Base-by-base conservation (phyloP, 2,113 vertebrate genomes). In the Dolichotis patagonum region DNA sequence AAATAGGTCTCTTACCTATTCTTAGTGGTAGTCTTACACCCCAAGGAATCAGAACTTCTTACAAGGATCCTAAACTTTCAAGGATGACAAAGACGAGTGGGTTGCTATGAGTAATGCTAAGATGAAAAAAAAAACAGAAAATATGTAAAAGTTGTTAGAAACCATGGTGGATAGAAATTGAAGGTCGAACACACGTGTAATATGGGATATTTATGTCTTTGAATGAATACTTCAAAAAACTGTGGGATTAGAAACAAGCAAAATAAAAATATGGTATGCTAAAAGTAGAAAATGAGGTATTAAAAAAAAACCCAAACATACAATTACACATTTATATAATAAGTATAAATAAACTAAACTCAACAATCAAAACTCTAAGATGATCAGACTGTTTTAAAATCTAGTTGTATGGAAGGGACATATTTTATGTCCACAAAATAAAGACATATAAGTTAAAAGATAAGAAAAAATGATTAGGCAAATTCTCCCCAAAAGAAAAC, bases 301-400 rank as follows among this genome's bases (percentile, higher is more conserved):
- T 88, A 20, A 41, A 89, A 96, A 88, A 67, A 69, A 95, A 84
- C n/a, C 5, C 2, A 82, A 90, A 94, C 65, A 30, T 69, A 35
- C n/a, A 87, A 84, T 56, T 43, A 75, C 24, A 43, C 24, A 75
- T 43, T 73, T 75, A 75, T 62, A 95, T 56, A 91, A 92, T 75
- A 96, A 96, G 89, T 93, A 90, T n/a, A 85, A 97, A 90, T 95
- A 67, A 7, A 93, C 56, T 85, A 87, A 97, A 83, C 43, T 16
- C 49, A 91, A 71, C n/a, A 91, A 78, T 71, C 38, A 89, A 87
- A 88, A 80, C 32, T 56, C 71, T 63, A 22, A 90, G 32, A 58
- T 94, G 14, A 41, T 93, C 46, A 88, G 46, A 52, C 0, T 60
- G 28, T 86, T 93, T 93, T n/a, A 78, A 78, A 94, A 91, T 83